Evolutionary conservation across 1,140 invertebrate species (phyloP), one percentile per base, ranked within the genome.

Genomic region (Dolichoris vasculosae): DNA sequence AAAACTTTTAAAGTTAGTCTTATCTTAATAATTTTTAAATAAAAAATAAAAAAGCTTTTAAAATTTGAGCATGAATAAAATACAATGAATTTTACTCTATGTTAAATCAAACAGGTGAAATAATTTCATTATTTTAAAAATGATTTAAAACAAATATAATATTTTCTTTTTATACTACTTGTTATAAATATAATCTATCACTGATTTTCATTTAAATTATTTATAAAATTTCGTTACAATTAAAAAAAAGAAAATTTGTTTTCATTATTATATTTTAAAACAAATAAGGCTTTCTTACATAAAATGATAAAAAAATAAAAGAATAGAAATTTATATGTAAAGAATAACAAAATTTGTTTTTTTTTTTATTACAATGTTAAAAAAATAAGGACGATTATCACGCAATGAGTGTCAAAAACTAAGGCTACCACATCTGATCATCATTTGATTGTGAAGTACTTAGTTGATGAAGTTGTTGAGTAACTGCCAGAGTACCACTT

Each of bases 381-480:
- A 77, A 81, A 69, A 67, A 51, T 48, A 79, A 69, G 40, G 59
- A 64, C 26, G 15, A 73, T 75, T 82, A 82, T 82, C 84, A 67
- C 84, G 55, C 76, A 83, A 83, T 40, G 51, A 79, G 81, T 87
- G 77, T 64, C 88, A 59, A 67, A 84, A 85, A 86, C 82, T 78
- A 89, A 87, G 89, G 91, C 92, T 93, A 93, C 88, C 89, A 93
- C 92, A 93, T 93, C 85, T 91, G 90, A 84, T 90, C 89, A 87
- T 93, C 92, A 55, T 91, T 92, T 43, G 91, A 90, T 81, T 91
- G 91, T 88, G 92, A 92, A 88, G 93, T 93, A 90, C 93, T 94
- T 88, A 95, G 92, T 84, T 94, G 92, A 88, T 95, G 94, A 88
- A 96, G 92, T 88, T 96, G 96, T 90, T 96, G 95, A 84, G 96